phyloP scores from a whole-genome alignment of 2,888 invertebrate species.

The Agrypnus murinus region DNA sequence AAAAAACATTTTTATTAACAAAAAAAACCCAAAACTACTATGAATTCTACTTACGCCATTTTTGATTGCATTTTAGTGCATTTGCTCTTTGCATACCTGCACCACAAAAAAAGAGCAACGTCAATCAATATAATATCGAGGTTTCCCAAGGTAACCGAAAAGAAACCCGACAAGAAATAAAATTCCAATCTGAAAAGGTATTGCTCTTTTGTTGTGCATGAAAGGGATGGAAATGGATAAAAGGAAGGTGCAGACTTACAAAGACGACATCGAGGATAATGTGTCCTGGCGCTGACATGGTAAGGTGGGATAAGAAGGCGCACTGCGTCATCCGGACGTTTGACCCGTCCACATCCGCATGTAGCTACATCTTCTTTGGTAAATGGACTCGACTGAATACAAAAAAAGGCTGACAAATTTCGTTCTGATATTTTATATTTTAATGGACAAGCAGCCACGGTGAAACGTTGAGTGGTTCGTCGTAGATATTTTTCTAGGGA shows the following conservation, averaged over 20 bases:
- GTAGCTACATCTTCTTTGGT: slow-evolving; percentile 36
- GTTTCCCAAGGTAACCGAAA: slow-evolving; percentile 29
- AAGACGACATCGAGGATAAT: slow-evolving; percentile 53
- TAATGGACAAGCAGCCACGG: slow-evolving; percentile 14
- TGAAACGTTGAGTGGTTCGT: slow-evolving; percentile 11
- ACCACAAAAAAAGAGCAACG: slow-evolving; percentile 20
- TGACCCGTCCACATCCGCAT: slow-evolving; percentile 48
- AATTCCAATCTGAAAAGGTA: slow-evolving; percentile 53
- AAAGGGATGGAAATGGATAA: slow-evolving; percentile 50
- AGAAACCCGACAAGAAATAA: slow-evolving; percentile 47
- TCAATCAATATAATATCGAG: slow-evolving; percentile 33
- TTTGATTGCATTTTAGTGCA: too few species aligned
- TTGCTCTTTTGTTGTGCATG: slow-evolving; percentile 54
- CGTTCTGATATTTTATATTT: slow-evolving; percentile 37
- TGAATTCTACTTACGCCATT: too few species aligned
- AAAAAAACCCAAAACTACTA: too few species aligned
- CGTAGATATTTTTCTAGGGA: not conserved
- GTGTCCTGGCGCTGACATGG: slow-evolving; percentile 50
- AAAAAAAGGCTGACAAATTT: slow-evolving; percentile 39
- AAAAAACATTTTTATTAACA: too few species aligned
- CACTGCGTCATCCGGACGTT: slow-evolving; percentile 52
- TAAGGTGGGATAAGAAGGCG: slow-evolving; percentile 53
- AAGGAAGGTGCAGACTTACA: slow-evolving; percentile 48
- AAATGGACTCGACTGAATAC: slow-evolving; percentile 45
- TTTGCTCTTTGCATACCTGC: too few species aligned